These are phyloP conservation scores for Syngnathus floridae DNA, from an alignment of 2,113 vertebrate species.

Conservation along the genomic window DNA sequence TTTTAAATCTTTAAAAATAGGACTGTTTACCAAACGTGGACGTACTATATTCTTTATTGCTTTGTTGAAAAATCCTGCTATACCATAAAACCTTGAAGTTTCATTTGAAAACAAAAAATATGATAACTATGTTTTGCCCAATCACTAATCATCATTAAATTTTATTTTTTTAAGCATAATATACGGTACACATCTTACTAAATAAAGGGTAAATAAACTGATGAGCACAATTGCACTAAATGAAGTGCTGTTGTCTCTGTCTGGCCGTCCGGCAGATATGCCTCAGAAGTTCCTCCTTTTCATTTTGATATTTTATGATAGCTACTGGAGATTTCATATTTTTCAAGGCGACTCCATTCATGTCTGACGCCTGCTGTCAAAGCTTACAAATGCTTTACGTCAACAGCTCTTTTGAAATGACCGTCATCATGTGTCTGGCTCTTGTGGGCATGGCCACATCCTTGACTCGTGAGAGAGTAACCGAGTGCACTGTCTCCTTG, in stretches of 20 bases:
- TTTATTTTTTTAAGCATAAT: too few relatives aligned
- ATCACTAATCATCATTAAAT: too few relatives aligned
- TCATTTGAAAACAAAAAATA: too few relatives aligned
- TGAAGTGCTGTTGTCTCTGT: constrained; percentile 12
- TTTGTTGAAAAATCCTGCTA: too few relatives aligned
- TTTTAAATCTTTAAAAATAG: too few relatives aligned
- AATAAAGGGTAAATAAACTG: too few relatives aligned
- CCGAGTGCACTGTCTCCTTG: constrained; percentile 19
- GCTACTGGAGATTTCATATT: constrained; percentile 11
- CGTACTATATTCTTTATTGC: too few relatives aligned
- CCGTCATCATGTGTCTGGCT: constrained; percentile 26
- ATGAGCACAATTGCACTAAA: constrained; percentile 2
- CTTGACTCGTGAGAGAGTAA: constrained; percentile 28
- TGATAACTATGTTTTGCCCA: too few relatives aligned
- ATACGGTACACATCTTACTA: too few relatives aligned
- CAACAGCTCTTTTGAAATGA: constrained; percentile 18
- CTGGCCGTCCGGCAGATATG: constrained; percentile 18
- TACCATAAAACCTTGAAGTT: too few relatives aligned
- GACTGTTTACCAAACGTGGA: too few relatives aligned
- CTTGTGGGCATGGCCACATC: constrained; percentile 12
- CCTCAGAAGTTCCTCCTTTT: constrained; percentile 28
- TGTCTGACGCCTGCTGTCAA: constrained; percentile 21
- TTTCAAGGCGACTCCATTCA: constrained; percentile 27
- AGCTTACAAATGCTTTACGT: constrained; percentile 40
- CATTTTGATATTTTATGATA: constrained; percentile 32